Evolutionary conservation across 2,888 invertebrate genomes (phyloP), one percentile per base, ranked within the genome.

Genomic region (Ganaspis brasiliensis): DNA sequence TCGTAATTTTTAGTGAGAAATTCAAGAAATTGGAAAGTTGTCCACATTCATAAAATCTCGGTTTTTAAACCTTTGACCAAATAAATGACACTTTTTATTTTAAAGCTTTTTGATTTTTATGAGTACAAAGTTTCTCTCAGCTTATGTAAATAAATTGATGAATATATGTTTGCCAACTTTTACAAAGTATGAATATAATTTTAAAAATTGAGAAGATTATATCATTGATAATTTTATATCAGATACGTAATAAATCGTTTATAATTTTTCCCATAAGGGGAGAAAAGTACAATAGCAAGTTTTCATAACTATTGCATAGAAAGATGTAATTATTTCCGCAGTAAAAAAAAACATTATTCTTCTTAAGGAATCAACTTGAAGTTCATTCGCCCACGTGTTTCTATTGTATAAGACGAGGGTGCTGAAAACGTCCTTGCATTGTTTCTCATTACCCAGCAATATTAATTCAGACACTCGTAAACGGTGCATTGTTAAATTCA

Each of bases 361-460:
- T 49, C n/a, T n/a, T n/a, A 4, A n/a, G 1, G 12, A 1, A 4
- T 49, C 3, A 16, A 21, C 37, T 8, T 45, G 9, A 24, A 63
- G 40, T 63, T n/a, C 24, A 45, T 63, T 45, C 24, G 24, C 63
- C 63, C 12, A 40, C 40, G 14, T 14, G 24, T 24, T 63, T 8
- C 40, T n/a, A 63, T 45, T 63, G 40, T 24, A 73, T 61, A 79
- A 76, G 81, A 77, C 79, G 84, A 82, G 79, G 80, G 81, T 80
- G 82, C 82, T 78, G 82, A 80, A 80, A 74, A 78, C 84, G 87
- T 83, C 89, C 87, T 88, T 89, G 86, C 87, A 85, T 89, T 87
- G 86, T 89, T 78, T 73, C 49, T 72, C 61, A 37, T 63, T 61
- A 72, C 76, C 35, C 56, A 57, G 67, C 55, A 19, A 77, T 74